These are phyloP conservation scores for Lasius fuliginosus DNA, from an alignment of 2,888 invertebrate species.

Conservation along the genomic window DNA sequence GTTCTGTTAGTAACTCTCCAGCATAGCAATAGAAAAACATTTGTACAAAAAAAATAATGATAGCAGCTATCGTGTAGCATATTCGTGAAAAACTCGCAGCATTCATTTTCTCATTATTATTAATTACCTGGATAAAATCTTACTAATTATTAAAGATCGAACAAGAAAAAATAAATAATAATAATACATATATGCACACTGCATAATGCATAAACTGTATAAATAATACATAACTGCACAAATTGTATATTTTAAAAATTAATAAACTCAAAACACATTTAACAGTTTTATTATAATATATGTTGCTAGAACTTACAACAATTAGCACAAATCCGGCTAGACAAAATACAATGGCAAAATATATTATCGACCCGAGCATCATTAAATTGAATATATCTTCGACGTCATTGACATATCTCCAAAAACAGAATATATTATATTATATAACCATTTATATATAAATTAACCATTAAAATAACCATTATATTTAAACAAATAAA, in stretches of 20 bases:
- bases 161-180: too few species aligned
- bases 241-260: too few species aligned
- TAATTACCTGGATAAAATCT: too few species aligned
- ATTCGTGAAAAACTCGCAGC: not conserved
- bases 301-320: constrained; percentile 34
- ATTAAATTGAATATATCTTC: constrained; percentile 40
- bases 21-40: constrained; percentile 15
- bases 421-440: not conserved
- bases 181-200: too few species aligned
- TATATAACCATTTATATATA: not conserved
- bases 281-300: too few species aligned
- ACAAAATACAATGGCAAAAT: constrained; percentile 15
- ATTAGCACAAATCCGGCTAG: constrained; percentile 34
- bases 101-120: too few species aligned
- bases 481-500: not conserved
- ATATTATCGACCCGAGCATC: constrained; percentile 30
- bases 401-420: constrained; percentile 33
- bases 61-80: not conserved
- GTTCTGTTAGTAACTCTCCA: not conserved
- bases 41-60: not conserved
- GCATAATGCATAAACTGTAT: too few species aligned
- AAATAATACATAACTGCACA: too few species aligned
- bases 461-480: not conserved
- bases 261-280: too few species aligned
- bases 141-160: too few species aligned